phyloP scores from a whole-genome alignment of 2,888 invertebrate species.

The Nymphalis urticae region DNA sequence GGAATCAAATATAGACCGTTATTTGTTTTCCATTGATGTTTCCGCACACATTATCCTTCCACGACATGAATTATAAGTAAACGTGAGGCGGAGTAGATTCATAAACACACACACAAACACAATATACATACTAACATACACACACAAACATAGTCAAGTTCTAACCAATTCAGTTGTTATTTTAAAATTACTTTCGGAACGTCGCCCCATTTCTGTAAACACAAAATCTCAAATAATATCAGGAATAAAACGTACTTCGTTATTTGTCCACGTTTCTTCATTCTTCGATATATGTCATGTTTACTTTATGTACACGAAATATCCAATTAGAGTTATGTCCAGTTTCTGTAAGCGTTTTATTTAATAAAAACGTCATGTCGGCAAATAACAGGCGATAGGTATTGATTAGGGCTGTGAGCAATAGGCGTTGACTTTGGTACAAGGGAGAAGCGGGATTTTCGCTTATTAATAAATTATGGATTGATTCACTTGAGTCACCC shows the following conservation, averaged over 20 bases:
- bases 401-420: slow-evolving; percentile 71
- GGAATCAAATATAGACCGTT: neutral
- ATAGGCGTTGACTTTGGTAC: slow-evolving; percentile 56
- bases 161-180: neutral
- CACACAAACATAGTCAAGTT: too few relatives aligned
- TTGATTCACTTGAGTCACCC: too few relatives aligned
- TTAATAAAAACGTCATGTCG: slow-evolving; percentile 77
- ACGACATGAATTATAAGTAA: too few relatives aligned
- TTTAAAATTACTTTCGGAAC: neutral
- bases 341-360: slow-evolving; percentile 58
- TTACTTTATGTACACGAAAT: slow-evolving; percentile 26
- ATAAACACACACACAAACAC: too few relatives aligned
- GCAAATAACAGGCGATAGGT: slow-evolving; percentile 66
- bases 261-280: slow-evolving; percentile 3
- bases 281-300: slow-evolving; percentile 1
- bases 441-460: slow-evolving; percentile 38
- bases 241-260: neutral
- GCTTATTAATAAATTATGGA: too few relatives aligned
- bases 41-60: too few relatives aligned
- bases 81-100: too few relatives aligned
- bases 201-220: neutral
- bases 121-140: too few relatives aligned
- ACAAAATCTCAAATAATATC: neutral
- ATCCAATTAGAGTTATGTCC: slow-evolving; percentile 48
- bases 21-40: too few relatives aligned